Percentiles rank a stretch among this genome's conserved stretches.
Conservation (phyloP, 2,113 vertebrate genomes). For the Petrocephalus zakoni region DNA sequence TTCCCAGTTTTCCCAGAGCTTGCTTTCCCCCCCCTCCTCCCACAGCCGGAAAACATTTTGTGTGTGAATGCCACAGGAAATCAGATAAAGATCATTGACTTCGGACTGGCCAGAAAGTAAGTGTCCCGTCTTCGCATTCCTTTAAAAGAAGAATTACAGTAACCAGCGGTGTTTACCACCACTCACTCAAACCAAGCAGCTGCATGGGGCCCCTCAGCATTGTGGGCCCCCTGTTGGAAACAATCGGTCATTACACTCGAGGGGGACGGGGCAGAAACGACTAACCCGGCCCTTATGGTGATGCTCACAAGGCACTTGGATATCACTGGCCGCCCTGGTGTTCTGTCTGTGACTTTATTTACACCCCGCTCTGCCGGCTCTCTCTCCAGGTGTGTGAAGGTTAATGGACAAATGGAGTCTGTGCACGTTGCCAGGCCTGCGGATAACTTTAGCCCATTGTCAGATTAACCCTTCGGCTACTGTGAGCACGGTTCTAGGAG, state of each 20-base stretch:
- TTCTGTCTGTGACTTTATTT: background rate
- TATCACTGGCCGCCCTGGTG: background rate
- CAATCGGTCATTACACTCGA: background rate
- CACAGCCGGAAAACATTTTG: conserved; percentile 80
- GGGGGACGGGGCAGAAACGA: background rate
- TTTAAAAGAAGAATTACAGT: background rate
- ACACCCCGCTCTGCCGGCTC: background rate
- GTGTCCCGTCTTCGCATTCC: conserved; percentile 15
- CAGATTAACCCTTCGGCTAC: background rate
- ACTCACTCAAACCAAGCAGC: background rate
- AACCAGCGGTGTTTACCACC: background rate
- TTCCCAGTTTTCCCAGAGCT: background rate
- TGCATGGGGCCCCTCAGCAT: background rate
- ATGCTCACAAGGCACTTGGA: background rate
- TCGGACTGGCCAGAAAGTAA: conserved; percentile 84
- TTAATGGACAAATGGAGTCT: background rate
- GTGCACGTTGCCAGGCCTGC: background rate
- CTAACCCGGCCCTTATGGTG: background rate
- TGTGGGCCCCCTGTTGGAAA: background rate
- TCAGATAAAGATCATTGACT: conserved; percentile 88
- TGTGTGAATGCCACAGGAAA: conserved; percentile 76
- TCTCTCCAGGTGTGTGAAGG: conserved; percentile 21
- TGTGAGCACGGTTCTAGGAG: background rate
- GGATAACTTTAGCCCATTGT: conserved; percentile 9
- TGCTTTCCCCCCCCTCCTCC: conserved; percentile 27